phyloP scores from a whole-genome alignment of 2,888 invertebrate genomes.

The Aphodius sticticus region DNA sequence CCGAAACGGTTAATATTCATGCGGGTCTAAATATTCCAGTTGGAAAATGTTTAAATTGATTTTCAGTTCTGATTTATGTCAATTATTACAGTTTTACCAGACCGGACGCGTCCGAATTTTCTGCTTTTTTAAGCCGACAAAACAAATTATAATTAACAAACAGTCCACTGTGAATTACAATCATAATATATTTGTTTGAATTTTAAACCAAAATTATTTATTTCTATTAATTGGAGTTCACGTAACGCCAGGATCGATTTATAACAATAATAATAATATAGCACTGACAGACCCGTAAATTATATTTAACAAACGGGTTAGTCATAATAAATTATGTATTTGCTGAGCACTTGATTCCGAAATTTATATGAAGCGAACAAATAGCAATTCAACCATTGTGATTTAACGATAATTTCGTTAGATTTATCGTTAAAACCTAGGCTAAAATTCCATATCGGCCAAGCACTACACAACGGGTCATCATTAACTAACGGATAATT shows the following conservation, averaged over 20 bases:
- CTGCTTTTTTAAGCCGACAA: too few species aligned
- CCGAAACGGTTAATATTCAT: neutral
- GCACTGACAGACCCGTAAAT: neutral
- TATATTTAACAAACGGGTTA: neutral
- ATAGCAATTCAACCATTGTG: neutral
- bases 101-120: neutral
- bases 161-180: neutral
- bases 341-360: neutral
- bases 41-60: neutral
- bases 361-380: neutral
- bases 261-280: neutral
- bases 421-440: neutral
- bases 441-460: neutral
- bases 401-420: neutral
- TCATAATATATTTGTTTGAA: neutral
- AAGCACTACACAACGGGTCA: too few species aligned
- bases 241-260: neutral
- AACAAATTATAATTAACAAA: too few species aligned
- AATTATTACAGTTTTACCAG: neutral
- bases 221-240: neutral
- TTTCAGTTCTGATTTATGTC: neutral
- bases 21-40: neutral
- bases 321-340: neutral
- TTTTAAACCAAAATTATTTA: neutral
- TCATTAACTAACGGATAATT: too few species aligned